Base-by-base conservation (phyloP, 2,113 vertebrate species). In the Cyprinodon variegatus region DNA sequence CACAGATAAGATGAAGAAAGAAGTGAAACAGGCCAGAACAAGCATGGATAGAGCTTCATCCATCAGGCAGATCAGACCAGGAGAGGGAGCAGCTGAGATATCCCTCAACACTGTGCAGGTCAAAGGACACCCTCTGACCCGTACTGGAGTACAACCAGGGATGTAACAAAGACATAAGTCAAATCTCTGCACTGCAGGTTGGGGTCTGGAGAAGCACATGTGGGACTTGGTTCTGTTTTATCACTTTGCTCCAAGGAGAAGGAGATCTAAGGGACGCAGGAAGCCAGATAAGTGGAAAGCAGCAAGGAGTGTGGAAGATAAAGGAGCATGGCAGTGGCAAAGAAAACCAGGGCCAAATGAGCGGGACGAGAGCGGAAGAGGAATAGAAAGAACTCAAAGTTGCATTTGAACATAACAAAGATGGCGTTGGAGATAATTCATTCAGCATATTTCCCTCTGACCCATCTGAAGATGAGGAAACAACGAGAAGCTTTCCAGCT, bases 91-190 rank as follows among this genome's bases (percentile, higher is more conserved):
- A 79, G 74, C 29, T 37, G 57, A 76, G 76, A 71, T 69, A 61
- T 89, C 77, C 86, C 77, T 61, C 20, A 61, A 82, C 87, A 83
- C 74, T 66, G 68, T 17, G 70, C 41, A 61, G 85, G 85, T 88
- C 83, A 84, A 72, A 87, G 88, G 90, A 22, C 37, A 76, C 40
- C 14, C 13, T 70, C 76, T 85, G 89, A 84, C 83, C 86, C 84
- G 74, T 61, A 84, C 91, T 74, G 80, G 76, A 89, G 83, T 72
- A 70, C 65, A 82, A 81, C 15, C 50, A 72, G 79, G 72, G 76
- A 79, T 48, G 72, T 82, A 86, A 84, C 76, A 78, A 79, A 86
- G 84, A 85, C 77, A 86, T 92, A 81, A 79, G 70, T 87, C 84
- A 86, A 74, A 79, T 81, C 75, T 40, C 68, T 46, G 57, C 69